Evolutionary conservation across 2,113 vertebrate species (phyloP).

Genomic region (Lampris megalopsis): DNA sequence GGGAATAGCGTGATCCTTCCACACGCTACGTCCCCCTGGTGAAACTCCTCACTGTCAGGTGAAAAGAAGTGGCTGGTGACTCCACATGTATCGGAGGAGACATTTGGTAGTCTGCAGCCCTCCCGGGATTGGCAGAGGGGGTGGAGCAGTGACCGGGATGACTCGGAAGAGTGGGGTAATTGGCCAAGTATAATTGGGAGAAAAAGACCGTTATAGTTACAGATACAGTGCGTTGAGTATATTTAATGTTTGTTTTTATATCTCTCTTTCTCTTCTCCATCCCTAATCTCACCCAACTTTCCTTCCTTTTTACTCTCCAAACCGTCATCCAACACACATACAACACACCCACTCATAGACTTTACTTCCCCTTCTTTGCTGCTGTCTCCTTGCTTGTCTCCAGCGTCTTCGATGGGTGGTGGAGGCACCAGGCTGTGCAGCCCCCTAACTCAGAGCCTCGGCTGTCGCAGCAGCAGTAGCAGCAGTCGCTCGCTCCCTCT

Average conservation of each 20-base stretch:
- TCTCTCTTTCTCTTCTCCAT: not conserved
- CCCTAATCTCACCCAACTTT: not conserved
- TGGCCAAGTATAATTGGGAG: too few species aligned
- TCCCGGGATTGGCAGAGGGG: too few species aligned
- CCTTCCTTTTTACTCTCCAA: not conserved
- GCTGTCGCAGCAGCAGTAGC: conserved; percentile 40
- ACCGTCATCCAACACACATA: not conserved
- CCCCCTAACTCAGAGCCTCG: conserved; percentile 84
- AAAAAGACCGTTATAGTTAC: not conserved
- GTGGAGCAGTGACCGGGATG: too few species aligned
- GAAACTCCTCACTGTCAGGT: too few species aligned
- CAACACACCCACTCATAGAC: not conserved
- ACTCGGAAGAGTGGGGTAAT: too few species aligned
- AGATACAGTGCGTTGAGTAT: not conserved
- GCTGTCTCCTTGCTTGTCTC: not conserved
- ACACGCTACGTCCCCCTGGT: too few species aligned
- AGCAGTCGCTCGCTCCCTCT: conserved; percentile 46
- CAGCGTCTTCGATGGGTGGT: conserved; percentile 90
- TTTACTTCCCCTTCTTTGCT: too few species aligned
- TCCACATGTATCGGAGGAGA: too few species aligned
- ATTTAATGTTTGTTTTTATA: not conserved
- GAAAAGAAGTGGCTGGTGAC: too few species aligned
- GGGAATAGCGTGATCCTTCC: too few species aligned
- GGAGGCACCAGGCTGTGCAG: conserved; percentile 87
- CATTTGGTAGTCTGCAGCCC: too few species aligned